Conservation (phyloP, 2,113 vertebrate species). For the Cyanoramphus novaezelandiae region DNA sequence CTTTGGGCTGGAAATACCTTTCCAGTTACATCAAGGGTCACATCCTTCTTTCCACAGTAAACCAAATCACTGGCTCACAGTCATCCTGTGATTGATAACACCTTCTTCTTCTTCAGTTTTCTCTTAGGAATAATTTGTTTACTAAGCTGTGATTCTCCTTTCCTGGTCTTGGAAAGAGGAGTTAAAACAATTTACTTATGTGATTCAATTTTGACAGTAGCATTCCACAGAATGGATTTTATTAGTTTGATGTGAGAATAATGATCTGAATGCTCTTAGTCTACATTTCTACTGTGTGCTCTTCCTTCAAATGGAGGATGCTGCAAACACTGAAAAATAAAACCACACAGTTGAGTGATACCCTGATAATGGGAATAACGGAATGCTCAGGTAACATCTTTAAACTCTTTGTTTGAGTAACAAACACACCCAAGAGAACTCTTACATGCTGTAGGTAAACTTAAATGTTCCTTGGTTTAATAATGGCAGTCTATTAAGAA, state of each 20-base stretch:
- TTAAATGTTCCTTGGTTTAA: neutral
- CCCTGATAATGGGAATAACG: neutral
- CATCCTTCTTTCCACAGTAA: neutral
- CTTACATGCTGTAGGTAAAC: neutral
- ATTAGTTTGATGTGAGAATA: neutral
- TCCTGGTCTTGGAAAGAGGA: neutral
- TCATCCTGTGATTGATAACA: constrained; percentile 5
- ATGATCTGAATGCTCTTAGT: neutral
- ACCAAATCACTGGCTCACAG: neutral
- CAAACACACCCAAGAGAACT: neutral
- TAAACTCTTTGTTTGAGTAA: neutral
- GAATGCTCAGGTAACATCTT: neutral
- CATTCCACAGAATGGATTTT: neutral
- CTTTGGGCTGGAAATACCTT: constrained; percentile 8
- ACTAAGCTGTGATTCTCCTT: neutral
- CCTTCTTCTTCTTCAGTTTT: neutral
- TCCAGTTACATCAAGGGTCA: neutral
- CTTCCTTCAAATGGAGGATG: neutral
- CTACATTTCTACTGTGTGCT: neutral
- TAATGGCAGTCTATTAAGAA: neutral
- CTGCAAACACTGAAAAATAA: neutral
- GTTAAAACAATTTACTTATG: neutral
- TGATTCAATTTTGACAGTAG: neutral
- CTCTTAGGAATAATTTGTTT: neutral
- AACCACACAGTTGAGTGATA: neutral